These are phyloP conservation scores for Keiferia lycopersicella DNA, from an alignment of 2,888 invertebrate species.

Conservation along the genomic window DNA sequence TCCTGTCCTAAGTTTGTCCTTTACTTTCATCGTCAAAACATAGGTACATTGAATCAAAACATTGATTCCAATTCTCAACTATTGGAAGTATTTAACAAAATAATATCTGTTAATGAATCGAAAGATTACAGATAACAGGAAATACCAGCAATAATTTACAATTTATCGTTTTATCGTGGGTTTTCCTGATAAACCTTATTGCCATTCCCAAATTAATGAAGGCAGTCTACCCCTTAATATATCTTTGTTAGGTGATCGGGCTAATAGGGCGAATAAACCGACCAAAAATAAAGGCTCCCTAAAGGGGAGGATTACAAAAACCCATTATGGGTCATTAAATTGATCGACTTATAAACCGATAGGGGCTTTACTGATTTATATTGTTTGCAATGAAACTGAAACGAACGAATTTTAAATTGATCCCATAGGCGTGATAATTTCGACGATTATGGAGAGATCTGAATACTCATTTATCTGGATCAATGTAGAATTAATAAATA, in stretches of 20 bases:
- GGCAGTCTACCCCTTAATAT: conserved; percentile 28
- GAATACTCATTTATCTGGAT: not conserved
- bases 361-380: conserved; percentile 18
- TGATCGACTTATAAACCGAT: conserved; percentile 23
- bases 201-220: conserved; percentile 25
- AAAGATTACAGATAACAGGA: conserved; percentile 1
- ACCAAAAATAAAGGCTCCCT: conserved; percentile 20
- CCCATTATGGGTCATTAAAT: conserved; percentile 25
- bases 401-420: conserved; percentile 21
- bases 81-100: not conserved
- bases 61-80: not conserved
- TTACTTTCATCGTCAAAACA: no score
- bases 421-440: conserved; percentile 21
- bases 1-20: no score
- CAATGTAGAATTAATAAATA: not conserved
- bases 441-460: not conserved
- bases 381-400: conserved; percentile 23
- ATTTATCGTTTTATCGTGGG: not conserved
- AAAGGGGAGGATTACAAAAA: conserved; percentile 15
- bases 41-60: no score
- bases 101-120: not conserved
- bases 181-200: not conserved
- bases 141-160: not conserved
- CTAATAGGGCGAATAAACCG: conserved; percentile 24
- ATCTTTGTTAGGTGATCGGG: conserved; percentile 29